A percentile compares a stretch with the other conserved stretches of the same genome.
Evolutionary conservation across 2,113 vertebrate genomes (phyloP).

Genomic region (Nyctereutes procyonoides): DNA sequence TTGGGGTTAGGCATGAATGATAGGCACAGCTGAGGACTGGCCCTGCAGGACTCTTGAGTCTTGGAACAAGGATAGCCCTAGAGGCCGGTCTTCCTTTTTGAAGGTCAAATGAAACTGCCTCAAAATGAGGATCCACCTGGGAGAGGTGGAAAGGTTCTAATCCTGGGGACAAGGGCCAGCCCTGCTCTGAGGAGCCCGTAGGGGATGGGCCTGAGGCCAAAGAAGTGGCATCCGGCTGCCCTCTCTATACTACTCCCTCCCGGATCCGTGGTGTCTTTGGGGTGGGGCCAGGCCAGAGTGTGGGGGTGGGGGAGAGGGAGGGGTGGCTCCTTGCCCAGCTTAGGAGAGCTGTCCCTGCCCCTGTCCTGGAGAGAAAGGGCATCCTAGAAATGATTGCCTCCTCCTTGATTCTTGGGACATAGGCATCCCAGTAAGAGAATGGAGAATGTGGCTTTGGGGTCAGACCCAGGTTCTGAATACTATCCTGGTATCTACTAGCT

Average conservation of each 20-base stretch:
- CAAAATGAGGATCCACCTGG: not conserved
- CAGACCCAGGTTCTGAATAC: not conserved
- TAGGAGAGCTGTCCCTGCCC: not conserved
- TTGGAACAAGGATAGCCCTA: not conserved
- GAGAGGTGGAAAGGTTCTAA: not conserved
- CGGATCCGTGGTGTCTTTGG: slow-evolving; percentile 52
- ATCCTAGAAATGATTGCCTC: not conserved
- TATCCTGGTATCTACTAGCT: not conserved
- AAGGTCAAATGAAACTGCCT: slow-evolving; percentile 54
- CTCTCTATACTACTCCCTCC: slow-evolving; percentile 12
- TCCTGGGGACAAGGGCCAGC: not conserved
- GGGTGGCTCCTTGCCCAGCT: slow-evolving; percentile 25
- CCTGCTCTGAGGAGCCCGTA: slow-evolving; percentile 36
- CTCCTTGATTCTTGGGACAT: not conserved
- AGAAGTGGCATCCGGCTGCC: not conserved
- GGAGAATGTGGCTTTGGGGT: not conserved
- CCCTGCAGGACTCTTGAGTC: not conserved
- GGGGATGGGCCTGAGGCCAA: slow-evolving; percentile 53
- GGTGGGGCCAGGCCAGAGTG: not conserved
- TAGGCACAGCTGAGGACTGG: not conserved
- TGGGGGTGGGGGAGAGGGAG: too few species aligned
- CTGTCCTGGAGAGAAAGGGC: slow-evolving; percentile 43
- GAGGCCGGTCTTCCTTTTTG: not conserved
- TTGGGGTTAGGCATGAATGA: not conserved
- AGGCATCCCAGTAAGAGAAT: not conserved